Evolutionary conservation across 2,888 invertebrate genomes (phyloP), one percentile per base, ranked within the genome.

Genomic region (Andricus curvator): DNA sequence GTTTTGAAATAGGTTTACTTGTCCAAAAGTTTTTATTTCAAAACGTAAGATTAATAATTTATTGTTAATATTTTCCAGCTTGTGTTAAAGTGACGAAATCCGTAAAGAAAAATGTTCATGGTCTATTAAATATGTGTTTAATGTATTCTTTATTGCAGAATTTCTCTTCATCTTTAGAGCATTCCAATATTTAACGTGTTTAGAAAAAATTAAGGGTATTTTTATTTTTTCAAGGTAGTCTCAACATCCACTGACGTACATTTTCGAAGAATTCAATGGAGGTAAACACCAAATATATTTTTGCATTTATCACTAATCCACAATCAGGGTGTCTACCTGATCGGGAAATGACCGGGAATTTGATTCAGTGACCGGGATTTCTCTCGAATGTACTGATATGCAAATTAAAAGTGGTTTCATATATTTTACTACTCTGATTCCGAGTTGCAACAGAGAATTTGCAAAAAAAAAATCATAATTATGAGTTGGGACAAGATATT

Each of bases 241-340:
- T 56, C n/a, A 56, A 13, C 29, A 33, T 74, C 33, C 74, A 74
- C 74, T 74, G 56, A 74, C 56, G 74, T 74, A 56, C n/a, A 33
- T 74, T 74, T n/a, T 56, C 37, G 37, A 56, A 74, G 33, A 56
- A 74, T 37, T 74, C 56, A 74, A 74, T 74, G 74, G 74, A 74
- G 74, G 74, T 74, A 74, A 74, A 51, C 13, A 74, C 25, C 2
- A 51, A 25, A 64, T 29, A 64, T 62, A 25, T 25, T 62, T 62
- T 62, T 62, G 25, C 15, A 62, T 25, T 62, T 15, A 25, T 13
- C 5, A 62, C 22, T 64, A 22, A 25, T 64, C 29, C 29, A 64
- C 4, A 6, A 8, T 37, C 37, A 37, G 37, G 1, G 37, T 37
- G 37, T 37, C 8, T 37, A 37, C 1, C 9, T 37, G 37, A 8